Evolutionary conservation across 2,888 invertebrate genomes (phyloP).

Genomic region (Chrysolina haemoptera): DNA sequence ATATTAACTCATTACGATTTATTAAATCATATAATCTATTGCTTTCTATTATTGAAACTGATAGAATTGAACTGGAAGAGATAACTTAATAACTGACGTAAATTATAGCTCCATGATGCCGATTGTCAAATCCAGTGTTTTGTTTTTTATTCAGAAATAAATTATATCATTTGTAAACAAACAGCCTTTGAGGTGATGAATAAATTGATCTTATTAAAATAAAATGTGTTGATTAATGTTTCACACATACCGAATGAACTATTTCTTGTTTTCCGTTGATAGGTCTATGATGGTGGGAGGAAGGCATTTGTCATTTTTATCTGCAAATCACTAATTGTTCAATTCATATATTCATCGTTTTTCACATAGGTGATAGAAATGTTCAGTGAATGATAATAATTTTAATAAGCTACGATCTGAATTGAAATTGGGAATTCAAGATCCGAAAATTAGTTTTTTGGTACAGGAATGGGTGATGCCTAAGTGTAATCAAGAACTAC

Average conservation of each 20-base stretch:
- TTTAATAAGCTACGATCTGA: no score
- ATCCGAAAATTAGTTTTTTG: no score
- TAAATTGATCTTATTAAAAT: constrained; percentile 26
- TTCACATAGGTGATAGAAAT: no score
- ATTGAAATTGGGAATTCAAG: no score
- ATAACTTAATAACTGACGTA: constrained; percentile 29
- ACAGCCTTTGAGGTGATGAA: constrained; percentile 24
- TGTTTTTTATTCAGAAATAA: constrained; percentile 25
- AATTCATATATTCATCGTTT: no score
- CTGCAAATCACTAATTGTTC: no score
- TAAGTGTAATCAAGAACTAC: no score
- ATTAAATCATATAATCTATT: constrained; percentile 34
- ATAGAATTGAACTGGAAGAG: constrained; percentile 36
- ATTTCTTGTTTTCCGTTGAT: constrained; percentile 8
- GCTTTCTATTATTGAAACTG: constrained; percentile 37
- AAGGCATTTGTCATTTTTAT: constrained; percentile 12
- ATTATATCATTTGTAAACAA: constrained; percentile 28
- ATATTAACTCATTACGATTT: constrained; percentile 32
- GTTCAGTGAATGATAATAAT: no score
- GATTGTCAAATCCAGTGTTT: constrained; percentile 23
- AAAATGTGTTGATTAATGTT: constrained; percentile 29
- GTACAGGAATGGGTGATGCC: no score
- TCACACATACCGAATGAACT: constrained; percentile 19
- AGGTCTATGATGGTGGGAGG: constrained; percentile 2
- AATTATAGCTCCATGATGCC: constrained; percentile 25